Percentiles rank a stretch among this genome's conserved stretches.
Conservation (phyloP, 2,888 invertebrate genomes). For the Flexamia atlantica region DNA sequence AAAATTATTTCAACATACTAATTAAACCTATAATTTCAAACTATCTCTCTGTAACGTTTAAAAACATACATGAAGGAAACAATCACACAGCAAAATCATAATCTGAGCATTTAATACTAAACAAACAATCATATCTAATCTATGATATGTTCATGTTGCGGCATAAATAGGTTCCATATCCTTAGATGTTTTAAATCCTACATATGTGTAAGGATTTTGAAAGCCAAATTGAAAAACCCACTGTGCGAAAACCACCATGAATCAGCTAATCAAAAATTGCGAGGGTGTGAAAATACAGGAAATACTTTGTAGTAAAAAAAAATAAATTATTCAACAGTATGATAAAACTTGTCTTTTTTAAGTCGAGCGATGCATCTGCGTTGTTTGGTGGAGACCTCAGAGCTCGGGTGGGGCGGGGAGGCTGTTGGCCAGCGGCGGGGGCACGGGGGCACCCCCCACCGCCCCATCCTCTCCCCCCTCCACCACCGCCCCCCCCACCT, state of each 20-base stretch:
- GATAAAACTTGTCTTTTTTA: constrained; percentile 15
- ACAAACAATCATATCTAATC: background rate
- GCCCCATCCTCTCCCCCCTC: constrained; percentile 68
- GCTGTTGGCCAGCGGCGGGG: constrained; percentile 34
- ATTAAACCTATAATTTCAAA: background rate
- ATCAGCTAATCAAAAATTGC: background rate
- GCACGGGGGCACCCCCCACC: constrained; percentile 66
- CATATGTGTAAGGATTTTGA: background rate
- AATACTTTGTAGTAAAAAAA: background rate
- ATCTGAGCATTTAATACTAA: background rate
- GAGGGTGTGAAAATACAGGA: background rate
- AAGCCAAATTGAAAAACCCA: background rate
- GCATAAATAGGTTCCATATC: background rate
- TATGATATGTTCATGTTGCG: constrained; percentile 34
- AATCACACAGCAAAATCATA: constrained; percentile 13
- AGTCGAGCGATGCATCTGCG: background rate
- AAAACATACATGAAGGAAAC: background rate
- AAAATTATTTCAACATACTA: background rate
- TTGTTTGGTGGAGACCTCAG: background rate
- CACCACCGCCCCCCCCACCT: constrained; percentile 40
- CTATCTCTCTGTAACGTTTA: background rate
- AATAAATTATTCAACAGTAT: background rate
- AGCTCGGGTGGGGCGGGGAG: background rate
- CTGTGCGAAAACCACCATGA: background rate
- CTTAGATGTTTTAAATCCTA: background rate